A percentile compares a stretch with the other conserved stretches of the same genome.
Conservation (phyloP, 2,113 vertebrate genomes). For the Elgaria multicarinata region DNA sequence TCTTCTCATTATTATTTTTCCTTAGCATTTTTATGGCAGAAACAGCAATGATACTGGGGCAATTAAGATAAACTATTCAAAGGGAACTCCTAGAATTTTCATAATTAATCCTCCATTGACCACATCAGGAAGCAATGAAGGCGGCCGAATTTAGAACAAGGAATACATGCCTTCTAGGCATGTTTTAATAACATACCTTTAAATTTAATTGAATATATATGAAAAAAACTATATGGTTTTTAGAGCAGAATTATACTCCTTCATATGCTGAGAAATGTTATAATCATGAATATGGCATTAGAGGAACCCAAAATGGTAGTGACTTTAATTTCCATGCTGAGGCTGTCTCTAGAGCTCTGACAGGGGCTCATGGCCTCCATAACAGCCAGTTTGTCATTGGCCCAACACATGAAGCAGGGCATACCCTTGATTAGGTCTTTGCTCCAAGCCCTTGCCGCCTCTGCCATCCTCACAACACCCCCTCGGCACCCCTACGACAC, state of each 20-base stretch:
- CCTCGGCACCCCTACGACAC: too few relatives aligned
- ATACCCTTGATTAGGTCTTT: too few relatives aligned
- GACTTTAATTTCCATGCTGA: too few relatives aligned
- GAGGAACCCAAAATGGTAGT: too few relatives aligned
- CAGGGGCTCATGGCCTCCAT: too few relatives aligned
- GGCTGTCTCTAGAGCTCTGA: too few relatives aligned
- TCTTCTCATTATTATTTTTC: neutral
- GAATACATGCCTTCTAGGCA: neutral
- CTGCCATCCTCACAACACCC: too few relatives aligned
- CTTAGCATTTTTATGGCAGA: neutral
- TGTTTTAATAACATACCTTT: neutral
- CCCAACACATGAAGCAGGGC: too few relatives aligned
- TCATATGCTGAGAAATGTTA: neutral
- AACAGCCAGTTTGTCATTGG: too few relatives aligned
- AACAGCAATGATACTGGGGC: neutral
- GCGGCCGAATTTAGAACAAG: neutral
- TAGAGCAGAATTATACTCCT: neutral
- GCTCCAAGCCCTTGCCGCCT: too few relatives aligned
- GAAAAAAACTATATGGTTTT: neutral
- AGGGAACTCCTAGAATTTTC: neutral
- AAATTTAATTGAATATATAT: neutral
- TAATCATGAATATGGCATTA: too few relatives aligned
- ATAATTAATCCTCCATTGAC: neutral
- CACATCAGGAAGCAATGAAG: neutral
- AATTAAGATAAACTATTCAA: neutral